phyloP scores from a whole-genome alignment of 1,140 invertebrate genomes.

The Meloidogyne floridensis region DNA sequence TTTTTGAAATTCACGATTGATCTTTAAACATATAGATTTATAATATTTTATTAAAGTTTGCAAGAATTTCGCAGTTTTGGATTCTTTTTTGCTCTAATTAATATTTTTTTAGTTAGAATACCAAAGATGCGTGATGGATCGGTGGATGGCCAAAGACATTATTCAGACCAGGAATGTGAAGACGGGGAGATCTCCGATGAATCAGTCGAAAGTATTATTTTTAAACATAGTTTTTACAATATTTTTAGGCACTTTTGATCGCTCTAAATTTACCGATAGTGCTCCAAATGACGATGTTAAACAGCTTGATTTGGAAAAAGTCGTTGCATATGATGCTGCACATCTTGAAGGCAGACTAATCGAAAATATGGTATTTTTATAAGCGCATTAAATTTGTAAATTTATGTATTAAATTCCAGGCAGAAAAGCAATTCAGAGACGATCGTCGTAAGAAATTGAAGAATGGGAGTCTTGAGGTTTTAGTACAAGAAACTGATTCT shows the following conservation, averaged over 20 bases:
- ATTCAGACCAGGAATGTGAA: not conserved
- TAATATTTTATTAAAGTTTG: too few species aligned
- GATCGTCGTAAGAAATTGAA: not conserved
- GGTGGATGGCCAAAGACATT: not conserved
- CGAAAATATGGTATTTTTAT: not conserved
- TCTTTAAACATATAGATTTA: too few species aligned
- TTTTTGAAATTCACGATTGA: too few species aligned
- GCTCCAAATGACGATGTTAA: not conserved
- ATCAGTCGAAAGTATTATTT: not conserved
- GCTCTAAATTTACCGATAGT: not conserved
- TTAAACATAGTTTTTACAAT: too few species aligned
- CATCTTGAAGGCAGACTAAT: not conserved
- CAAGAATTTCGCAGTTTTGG: too few species aligned
- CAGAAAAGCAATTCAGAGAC: not conserved
- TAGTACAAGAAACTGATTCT: not conserved
- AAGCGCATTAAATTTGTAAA: too few species aligned
- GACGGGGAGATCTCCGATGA: not conserved
- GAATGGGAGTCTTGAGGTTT: not conserved
- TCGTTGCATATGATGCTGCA: not conserved
- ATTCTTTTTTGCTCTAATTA: too few species aligned
- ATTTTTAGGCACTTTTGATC: not conserved
- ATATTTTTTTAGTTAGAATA: not conserved
- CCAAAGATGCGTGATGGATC: not conserved
- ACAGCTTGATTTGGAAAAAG: not conserved
- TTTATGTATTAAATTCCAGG: not conserved